phyloP scores from a whole-genome alignment of 2,888 invertebrate genomes.

The Euzetes globulus region DNA sequence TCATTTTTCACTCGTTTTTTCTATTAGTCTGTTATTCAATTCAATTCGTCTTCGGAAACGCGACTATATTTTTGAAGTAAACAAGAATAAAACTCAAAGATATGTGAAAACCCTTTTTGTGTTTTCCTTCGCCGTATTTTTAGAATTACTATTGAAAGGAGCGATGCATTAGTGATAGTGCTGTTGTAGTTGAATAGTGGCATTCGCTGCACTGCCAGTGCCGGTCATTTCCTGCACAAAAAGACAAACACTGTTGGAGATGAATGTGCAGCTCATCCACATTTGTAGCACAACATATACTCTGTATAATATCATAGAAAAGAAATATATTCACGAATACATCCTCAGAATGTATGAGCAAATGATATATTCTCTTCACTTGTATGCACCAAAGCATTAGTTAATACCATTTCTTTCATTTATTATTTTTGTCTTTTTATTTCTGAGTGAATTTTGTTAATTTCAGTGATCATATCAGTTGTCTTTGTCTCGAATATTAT shows the following conservation, averaged over 20 bases:
- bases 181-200: background rate
- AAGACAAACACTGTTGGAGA: conserved; percentile 29
- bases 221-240: conserved; percentile 28
- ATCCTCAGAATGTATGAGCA: background rate
- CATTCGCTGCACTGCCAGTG: background rate
- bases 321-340: conserved; percentile 25
- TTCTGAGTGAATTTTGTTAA: background rate
- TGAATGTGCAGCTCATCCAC: conserved; percentile 15
- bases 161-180: conserved; percentile 3
- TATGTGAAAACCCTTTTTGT: conserved; percentile 22
- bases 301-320: background rate
- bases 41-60: background rate
- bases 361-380: background rate
- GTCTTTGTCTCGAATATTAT: conserved; percentile 16
- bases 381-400: background rate
- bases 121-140: background rate
- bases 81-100: conserved; percentile 8
- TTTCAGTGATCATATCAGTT: background rate
- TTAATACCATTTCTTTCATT: conserved; percentile 21
- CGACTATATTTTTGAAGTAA: background rate
- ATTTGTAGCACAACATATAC: background rate
- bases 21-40: background rate
- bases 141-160: conserved; percentile 1
- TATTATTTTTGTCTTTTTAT: conserved; percentile 14
- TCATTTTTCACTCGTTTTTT: background rate